Evolutionary conservation across 2,797 vertebrate species (phyloP).

Genomic region (Xyrichtys novacula): DNA sequence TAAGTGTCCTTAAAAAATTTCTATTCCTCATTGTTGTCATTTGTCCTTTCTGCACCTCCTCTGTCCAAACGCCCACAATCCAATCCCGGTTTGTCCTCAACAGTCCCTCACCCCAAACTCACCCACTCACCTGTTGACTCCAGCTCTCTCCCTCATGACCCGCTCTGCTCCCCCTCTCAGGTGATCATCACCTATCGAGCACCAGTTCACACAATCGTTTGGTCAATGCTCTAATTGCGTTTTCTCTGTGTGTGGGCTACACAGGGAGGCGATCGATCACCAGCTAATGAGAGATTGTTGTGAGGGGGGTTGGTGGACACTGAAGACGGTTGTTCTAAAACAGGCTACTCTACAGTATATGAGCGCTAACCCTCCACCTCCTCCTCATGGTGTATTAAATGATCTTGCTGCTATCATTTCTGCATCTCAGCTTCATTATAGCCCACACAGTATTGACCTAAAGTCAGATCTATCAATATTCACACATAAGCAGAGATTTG

Average conservation of each 20-base stretch:
- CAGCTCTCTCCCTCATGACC: constrained; percentile 25
- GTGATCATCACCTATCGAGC: constrained; percentile 83
- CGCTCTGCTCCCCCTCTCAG: constrained; percentile 51
- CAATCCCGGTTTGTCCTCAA: constrained; percentile 23
- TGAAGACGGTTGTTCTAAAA: constrained; percentile 16
- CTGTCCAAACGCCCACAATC: constrained; percentile 1
- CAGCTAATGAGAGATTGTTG: constrained; percentile 75
- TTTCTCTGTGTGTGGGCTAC: constrained; percentile 72
- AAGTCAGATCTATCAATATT: constrained; percentile 57
- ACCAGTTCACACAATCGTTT: constrained; percentile 77
- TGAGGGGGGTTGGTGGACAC: background rate
- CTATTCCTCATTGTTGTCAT: background rate
- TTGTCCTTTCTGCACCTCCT: background rate
- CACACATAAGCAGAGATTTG: constrained; percentile 13
- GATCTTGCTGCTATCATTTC: constrained; percentile 53
- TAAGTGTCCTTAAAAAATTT: background rate
- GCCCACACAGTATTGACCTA: constrained; percentile 65
- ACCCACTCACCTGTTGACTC: constrained; percentile 35
- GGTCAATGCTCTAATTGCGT: constrained; percentile 81
- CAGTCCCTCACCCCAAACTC: constrained; percentile 30
- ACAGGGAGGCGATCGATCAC: constrained; percentile 71
- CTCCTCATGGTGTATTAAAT: constrained; percentile 45
- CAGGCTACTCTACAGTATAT: constrained; percentile 59
- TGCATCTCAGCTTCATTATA: constrained; percentile 67
- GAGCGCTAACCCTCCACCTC: constrained; percentile 32